Conservation (phyloP, 2,113 vertebrate genomes). For the Cygnus buccinator region DNA sequence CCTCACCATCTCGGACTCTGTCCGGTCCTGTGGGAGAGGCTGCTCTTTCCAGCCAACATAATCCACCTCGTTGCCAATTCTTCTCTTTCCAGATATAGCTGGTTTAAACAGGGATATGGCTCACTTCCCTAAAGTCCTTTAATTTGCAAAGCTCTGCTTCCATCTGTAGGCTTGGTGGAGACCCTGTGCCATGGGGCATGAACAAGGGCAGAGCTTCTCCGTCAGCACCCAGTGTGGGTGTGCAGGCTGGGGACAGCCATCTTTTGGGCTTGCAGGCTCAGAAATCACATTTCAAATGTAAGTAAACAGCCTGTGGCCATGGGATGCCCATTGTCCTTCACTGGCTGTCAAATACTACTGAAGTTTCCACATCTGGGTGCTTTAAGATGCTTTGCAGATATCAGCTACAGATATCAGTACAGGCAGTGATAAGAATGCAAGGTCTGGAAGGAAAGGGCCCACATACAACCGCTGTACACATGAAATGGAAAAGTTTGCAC, state of each 20-base stretch:
- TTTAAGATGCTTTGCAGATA: fast-evolving
- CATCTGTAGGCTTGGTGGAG: not conserved
- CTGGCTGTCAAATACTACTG: not conserved
- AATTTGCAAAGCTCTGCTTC: slow-evolving; percentile 35
- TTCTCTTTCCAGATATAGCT: not conserved
- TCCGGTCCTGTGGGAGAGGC: not conserved
- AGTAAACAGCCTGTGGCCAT: fast-evolving
- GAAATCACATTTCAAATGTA: not conserved
- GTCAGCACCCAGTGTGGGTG: not conserved
- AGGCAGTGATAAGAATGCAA: not conserved
- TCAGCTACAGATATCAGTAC: not conserved
- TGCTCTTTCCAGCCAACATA: slow-evolving; percentile 16
- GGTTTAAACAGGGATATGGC: not conserved
- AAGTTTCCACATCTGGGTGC: not conserved
- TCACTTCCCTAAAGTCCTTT: not conserved
- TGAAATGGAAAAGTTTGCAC: not conserved
- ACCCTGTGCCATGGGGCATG: fast-evolving
- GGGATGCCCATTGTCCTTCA: not conserved
- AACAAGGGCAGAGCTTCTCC: not conserved
- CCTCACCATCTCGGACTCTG: not conserved
- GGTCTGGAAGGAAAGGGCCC: not conserved
- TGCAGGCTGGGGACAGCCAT: not conserved
- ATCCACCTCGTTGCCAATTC: not conserved
- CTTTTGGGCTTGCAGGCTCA: not conserved
- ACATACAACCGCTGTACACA: not conserved